A percentile compares a stretch with the other conserved stretches of the same genome.
Conservation (phyloP, 2,888 invertebrate genomes). For the Arrhopalites spinosus region DNA sequence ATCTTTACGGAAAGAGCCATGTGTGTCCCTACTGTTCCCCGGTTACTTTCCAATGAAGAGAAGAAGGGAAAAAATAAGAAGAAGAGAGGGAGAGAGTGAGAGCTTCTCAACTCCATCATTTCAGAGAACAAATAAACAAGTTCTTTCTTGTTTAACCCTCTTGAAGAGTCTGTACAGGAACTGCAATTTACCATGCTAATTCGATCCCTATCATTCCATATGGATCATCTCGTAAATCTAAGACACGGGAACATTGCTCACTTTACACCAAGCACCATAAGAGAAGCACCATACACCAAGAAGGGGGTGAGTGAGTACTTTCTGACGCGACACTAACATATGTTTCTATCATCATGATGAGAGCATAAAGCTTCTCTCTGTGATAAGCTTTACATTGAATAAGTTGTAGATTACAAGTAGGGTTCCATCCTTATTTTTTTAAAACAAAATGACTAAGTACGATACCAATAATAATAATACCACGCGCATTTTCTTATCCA, state of each 20-base stretch:
- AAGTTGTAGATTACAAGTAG: not conserved
- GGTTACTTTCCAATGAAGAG: conserved; percentile 9
- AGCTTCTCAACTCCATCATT: conserved; percentile 51
- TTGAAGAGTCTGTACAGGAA: conserved; percentile 30
- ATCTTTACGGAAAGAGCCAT: conserved; percentile 23
- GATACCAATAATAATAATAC: not conserved
- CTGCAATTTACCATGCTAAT: conserved; percentile 39
- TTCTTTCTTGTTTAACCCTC: conserved; percentile 39
- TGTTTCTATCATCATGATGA: conserved; percentile 17
- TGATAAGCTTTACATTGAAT: no score
- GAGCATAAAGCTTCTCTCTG: not conserved
- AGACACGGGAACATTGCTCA: conserved; percentile 18
- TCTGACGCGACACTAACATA: conserved; percentile 13
- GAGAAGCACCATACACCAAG: conserved; percentile 7
- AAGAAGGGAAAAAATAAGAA: conserved; percentile 28
- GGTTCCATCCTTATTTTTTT: not conserved
- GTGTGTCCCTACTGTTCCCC: conserved; percentile 41
- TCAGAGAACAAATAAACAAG: conserved; percentile 53
- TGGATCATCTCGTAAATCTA: conserved; percentile 42
- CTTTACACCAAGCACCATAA: conserved; percentile 7
- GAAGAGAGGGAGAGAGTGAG: conserved; percentile 22
- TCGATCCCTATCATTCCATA: conserved; percentile 36
- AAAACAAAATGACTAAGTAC: not conserved
- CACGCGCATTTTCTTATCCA: not conserved
- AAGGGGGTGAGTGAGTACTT: not conserved